Evolutionary conservation across 2,888 invertebrate species (phyloP), one percentile per base, ranked within the genome.

Genomic region (Nebria salina): DNA sequence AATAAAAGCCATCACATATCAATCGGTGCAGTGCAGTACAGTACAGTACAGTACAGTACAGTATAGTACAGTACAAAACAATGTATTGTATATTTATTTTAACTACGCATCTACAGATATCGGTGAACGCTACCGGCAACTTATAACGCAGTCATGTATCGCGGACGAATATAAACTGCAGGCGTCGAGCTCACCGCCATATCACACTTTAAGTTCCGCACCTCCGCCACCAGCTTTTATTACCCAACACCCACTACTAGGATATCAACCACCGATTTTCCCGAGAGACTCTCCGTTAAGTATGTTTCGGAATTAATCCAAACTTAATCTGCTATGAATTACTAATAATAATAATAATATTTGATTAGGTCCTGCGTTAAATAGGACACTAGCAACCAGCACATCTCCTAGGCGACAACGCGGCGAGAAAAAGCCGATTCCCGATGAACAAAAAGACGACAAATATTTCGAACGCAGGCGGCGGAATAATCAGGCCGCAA

Each of bases 401-500:
- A 80, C 84, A 42, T 85, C 85, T 75, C 86, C 88, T 26, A 88
- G 92, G 82, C 88, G 95, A 4, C 92, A 94, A 0, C 91, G 96
- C 2, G 95, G 96, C 0, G 96, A 96, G 87, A 96, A 96, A 87
- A 93, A 96, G 77, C 95, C 97, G 0, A 97, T 97, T 77, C 97
- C 97, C 0, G 93, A 94, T 0, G 96, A 96, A 75, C 92, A 95
- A 86, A 97, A 97, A 86, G 97, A 97, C 85, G 95, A 94, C 82
- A 96, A 96, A 88, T 97, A 97, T 88, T 97, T 94, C 87, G 97
- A 97, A 88, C 90, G 97, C 72, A 90, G 97, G 82, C 93, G 95
- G 86, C 90, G 97, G 8, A 97, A 97, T 88, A 97, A 97, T 88
- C 93, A 95, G 87, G 97, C 97, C 0, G 97, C 97, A 0, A 97